phyloP scores from a whole-genome alignment of 2,797 vertebrate species.

The Pseudocheirus occidentalis region DNA sequence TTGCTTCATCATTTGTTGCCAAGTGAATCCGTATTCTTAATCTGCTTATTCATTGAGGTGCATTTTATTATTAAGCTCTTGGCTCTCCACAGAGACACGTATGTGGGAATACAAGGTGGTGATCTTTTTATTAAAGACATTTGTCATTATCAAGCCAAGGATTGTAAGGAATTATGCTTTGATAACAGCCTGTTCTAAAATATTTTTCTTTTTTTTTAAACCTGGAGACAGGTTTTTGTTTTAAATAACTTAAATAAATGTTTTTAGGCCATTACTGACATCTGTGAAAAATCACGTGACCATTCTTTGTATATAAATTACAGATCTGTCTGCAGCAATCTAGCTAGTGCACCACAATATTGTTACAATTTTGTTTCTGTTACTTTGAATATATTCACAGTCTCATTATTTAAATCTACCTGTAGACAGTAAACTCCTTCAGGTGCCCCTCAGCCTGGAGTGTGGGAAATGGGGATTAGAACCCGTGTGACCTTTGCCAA shows the following conservation, averaged over 20 bases:
- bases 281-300: not conserved
- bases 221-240: slow-evolving; percentile 40
- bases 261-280: slow-evolving; percentile 28
- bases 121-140: slow-evolving; percentile 64
- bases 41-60: slow-evolving; percentile 28
- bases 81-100: slow-evolving; percentile 15
- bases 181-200: not conserved
- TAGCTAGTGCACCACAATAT: not conserved
- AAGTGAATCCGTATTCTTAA: slow-evolving; percentile 30
- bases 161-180: slow-evolving; percentile 19
- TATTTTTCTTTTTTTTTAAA: slow-evolving; percentile 31
- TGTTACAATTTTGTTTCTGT: not conserved
- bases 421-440: not conserved
- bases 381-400: not conserved
- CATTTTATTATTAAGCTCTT: slow-evolving; percentile 30
- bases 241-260: slow-evolving; percentile 30
- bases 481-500: not conserved
- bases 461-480: not conserved
- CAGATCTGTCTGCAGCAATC: not conserved
- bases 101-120: slow-evolving; percentile 34
- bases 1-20: slow-evolving; percentile 62
- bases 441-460: slow-evolving; percentile 24
- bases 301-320: not conserved
- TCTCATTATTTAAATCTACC: not conserved
- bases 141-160: slow-evolving; percentile 40